Evolutionary conservation across 2,888 invertebrate genomes (phyloP), one percentile per base, ranked within the genome.

Genomic region (Drosophila phalerata): DNA sequence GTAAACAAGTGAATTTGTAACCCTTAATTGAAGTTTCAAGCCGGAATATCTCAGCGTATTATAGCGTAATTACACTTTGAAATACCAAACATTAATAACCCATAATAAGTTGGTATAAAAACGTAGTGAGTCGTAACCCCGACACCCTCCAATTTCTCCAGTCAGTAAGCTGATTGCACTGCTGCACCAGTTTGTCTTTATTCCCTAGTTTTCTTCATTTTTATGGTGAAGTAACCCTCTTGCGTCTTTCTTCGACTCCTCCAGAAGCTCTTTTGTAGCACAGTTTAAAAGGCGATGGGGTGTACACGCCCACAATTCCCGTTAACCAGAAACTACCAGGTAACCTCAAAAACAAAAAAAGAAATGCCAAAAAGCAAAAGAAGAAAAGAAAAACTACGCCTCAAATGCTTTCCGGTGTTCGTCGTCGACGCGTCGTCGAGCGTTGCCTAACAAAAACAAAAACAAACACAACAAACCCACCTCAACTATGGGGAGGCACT

Each of bases 391-490:
- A 55, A 77, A 63, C 69, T 65, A 82, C 86, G 68, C 81, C 88
- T 88, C 78, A 83, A 85, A 85, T 79, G 51, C 67, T 78, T 88
- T 84, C 88, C 77, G 77, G 71, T 62, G 64, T 17, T 58, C 63
- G 48, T 30, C 45, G 55, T n/a, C 71, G 17, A 37, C 56, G n/a
- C n/a, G n/a, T n/a, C n/a, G n/a, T 55, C 25, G 55, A 30, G 34
- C 60, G 57, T 66, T 47, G 66, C 63, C 58, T 53, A 68, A 73
- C 63, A 28, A 28, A 75, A 80, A 85, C 72, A 40, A 40, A 40
- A 19, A 63, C 77, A 66, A 79, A 79, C 70, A 70, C 40, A 57
- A 66, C 69, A 64, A 67, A 60, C 5, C 40, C 56, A 53, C 40
- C 53, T 42, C 40, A 42, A 19, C n/a, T n/a, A 25, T 19, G 17